A percentile compares a stretch with the other conserved stretches of the same genome.
These are phyloP conservation scores for Eutolmus rufibarbis DNA, from an alignment of 2,888 invertebrate species.

Conservation along the genomic window DNA sequence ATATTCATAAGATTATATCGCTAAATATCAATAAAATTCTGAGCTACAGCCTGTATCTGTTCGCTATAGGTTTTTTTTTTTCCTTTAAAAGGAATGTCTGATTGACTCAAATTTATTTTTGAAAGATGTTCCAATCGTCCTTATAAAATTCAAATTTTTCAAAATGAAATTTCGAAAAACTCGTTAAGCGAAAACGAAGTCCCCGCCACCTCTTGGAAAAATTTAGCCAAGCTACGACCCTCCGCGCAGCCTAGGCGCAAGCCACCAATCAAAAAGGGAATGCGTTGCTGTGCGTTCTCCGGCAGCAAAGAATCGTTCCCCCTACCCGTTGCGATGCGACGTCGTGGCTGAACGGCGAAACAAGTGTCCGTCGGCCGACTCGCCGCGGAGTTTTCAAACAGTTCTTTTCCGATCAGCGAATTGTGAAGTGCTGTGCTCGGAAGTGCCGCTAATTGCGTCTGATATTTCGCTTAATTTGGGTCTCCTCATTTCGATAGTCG, in stretches of 20 bases:
- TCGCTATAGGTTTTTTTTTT: too few relatives aligned
- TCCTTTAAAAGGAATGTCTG: too few relatives aligned
- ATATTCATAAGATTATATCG: too few relatives aligned
- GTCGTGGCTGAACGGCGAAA: background rate
- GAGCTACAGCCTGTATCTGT: too few relatives aligned
- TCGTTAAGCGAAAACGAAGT: background rate
- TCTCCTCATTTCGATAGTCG: background rate
- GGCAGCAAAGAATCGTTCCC: too few relatives aligned
- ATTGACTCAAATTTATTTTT: too few relatives aligned
- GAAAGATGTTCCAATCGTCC: too few relatives aligned
- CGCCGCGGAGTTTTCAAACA: background rate
- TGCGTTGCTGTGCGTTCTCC: background rate
- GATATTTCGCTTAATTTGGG: background rate
- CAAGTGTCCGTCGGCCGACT: background rate
- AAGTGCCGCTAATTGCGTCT: background rate
- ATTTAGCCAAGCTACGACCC: background rate
- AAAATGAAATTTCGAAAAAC: too few relatives aligned
- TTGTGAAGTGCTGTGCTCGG: background rate
- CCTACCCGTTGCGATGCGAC: background rate
- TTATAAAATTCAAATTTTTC: too few relatives aligned
- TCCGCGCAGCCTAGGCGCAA: background rate
- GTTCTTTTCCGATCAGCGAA: background rate
- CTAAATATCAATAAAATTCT: too few relatives aligned
- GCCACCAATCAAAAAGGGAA: background rate
- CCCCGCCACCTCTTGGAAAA: background rate